These are phyloP conservation scores for Tetanocera ferruginea DNA, from an alignment of 2,888 invertebrate species.

Conservation along the genomic window DNA sequence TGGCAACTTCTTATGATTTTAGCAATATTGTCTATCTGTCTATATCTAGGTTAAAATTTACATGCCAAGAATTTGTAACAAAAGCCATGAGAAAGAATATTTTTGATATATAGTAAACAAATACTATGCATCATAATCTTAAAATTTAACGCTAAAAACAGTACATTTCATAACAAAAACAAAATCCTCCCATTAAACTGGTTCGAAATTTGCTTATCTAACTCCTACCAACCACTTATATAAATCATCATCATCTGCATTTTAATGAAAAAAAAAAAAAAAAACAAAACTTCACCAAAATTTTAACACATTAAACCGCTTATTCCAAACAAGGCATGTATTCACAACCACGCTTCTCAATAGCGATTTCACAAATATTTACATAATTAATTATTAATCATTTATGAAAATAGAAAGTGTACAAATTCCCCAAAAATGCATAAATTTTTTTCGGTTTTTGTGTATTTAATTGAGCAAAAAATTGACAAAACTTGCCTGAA, in stretches of 20 bases:
- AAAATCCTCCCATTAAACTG: neutral
- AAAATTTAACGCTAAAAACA: neutral
- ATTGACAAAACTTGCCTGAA: constrained; percentile 10
- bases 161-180: neutral
- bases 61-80: neutral
- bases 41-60: neutral
- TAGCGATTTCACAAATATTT: constrained; percentile 59
- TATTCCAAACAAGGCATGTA: neutral
- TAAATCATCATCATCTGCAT: too few species aligned
- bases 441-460: neutral
- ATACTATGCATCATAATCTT: too few species aligned
- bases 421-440: constrained; percentile 23
- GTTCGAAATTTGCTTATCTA: too few species aligned
- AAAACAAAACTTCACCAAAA: neutral
- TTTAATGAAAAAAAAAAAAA: neutral
- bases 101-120: too few species aligned
- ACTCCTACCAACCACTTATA: too few species aligned
- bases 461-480: neutral
- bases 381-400: constrained; percentile 65
- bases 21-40: neutral
- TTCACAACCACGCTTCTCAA: neutral
- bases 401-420: constrained; percentile 64
- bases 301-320: neutral
- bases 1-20: too few species aligned
- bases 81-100: too few species aligned